Conservation (phyloP, 1,140 invertebrate genomes). For the Rhynchophorus ferrugineus region DNA sequence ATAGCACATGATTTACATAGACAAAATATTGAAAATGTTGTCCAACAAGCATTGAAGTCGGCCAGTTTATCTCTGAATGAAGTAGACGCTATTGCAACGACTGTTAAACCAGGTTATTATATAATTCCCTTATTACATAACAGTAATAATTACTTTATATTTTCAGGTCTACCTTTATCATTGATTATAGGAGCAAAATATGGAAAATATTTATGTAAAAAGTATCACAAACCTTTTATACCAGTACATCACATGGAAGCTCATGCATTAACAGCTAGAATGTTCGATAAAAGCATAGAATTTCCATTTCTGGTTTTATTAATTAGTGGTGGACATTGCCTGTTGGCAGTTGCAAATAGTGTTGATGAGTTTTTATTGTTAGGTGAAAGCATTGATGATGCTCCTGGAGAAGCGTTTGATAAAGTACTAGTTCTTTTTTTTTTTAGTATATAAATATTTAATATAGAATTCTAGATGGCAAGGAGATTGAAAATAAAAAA, state of each 20-base stretch:
- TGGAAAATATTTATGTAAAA: conserved; percentile 68
- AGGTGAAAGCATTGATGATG: conserved; percentile 72
- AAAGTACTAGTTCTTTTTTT: conserved; percentile 51
- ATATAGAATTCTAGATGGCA: conserved; percentile 53
- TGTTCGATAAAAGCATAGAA: conserved; percentile 54
- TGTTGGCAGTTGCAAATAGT: conserved; percentile 69
- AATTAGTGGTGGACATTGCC: conserved; percentile 87
- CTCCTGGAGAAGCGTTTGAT: conserved; percentile 87
- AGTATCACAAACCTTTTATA: conserved; percentile 75
- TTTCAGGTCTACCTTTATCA: conserved; percentile 62
- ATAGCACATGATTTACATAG: conserved; percentile 76
- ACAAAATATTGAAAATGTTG: conserved; percentile 68
- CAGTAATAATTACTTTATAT: background rate
- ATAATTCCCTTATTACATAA: background rate
- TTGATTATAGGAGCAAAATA: conserved; percentile 75
- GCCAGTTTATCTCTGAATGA: conserved; percentile 63
- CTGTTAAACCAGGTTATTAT: conserved; percentile 68
- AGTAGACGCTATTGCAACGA: conserved; percentile 85
- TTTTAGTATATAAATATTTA: conserved; percentile 4
- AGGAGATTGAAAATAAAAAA: conserved; percentile 78
- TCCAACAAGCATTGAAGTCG: conserved; percentile 57
- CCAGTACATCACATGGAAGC: conserved; percentile 99
- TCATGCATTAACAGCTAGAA: conserved; percentile 84
- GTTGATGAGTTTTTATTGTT: conserved; percentile 73
- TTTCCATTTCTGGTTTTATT: conserved; percentile 88